Conservation (phyloP, 2,888 invertebrate genomes). For the Dicyrtomina minuta region DNA sequence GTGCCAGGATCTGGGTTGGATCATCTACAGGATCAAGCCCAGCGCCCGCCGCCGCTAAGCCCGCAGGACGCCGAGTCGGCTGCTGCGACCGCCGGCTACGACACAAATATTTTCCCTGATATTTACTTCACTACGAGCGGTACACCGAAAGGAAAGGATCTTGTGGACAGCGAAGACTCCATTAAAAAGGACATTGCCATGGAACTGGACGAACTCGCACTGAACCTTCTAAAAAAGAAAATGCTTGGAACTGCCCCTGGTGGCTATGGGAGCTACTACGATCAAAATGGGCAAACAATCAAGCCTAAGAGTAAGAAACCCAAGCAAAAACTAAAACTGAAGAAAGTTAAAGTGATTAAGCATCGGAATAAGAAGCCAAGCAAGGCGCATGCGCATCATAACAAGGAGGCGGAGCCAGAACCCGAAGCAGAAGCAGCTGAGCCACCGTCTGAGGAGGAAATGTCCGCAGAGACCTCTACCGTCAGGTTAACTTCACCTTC, state of each 20-base stretch:
- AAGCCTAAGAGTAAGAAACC: slow-evolving; percentile 13
- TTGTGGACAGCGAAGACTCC: background rate
- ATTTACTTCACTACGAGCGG: slow-evolving; percentile 52
- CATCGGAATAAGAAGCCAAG: slow-evolving; percentile 10
- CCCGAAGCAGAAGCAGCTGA: background rate
- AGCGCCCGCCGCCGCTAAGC: background rate
- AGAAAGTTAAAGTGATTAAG: slow-evolving; percentile 34
- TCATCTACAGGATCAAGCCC: background rate
- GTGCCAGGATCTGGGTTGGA: too few species aligned
- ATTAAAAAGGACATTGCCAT: background rate
- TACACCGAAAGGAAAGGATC: slow-evolving; percentile 34
- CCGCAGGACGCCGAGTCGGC: background rate
- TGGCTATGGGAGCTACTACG: background rate
- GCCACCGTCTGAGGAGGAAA: slow-evolving; percentile 8
- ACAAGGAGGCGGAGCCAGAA: background rate
- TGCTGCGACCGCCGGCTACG: slow-evolving; percentile 46
- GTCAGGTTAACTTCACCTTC: slow-evolving; percentile 25
- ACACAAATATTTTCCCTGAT: slow-evolving; percentile 52
- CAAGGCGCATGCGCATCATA: background rate
- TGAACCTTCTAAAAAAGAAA: background rate
- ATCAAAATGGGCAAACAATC: slow-evolving; percentile 4
- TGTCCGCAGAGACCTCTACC: slow-evolving; percentile 13
- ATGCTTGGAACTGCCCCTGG: background rate
- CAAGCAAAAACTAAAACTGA: slow-evolving; percentile 29
- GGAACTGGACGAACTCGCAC: slow-evolving; percentile 1